A percentile compares a stretch with the other conserved stretches of the same genome.
phyloP scores from a whole-genome alignment of 2,888 invertebrate species.

The Cybosia mesomella region DNA sequence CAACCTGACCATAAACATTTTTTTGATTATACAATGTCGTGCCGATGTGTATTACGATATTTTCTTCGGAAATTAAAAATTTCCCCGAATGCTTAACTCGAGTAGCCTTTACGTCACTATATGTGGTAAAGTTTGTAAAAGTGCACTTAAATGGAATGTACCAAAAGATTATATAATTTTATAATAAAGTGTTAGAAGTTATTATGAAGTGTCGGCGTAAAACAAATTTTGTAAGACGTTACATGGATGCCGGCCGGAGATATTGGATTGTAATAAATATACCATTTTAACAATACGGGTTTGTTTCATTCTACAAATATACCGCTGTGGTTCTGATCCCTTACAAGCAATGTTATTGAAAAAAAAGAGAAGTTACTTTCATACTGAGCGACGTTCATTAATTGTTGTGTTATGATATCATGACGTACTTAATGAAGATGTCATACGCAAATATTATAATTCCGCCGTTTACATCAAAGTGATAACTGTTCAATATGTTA shows the following conservation, averaged over 20 bases:
- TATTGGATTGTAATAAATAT: slow-evolving; percentile 87
- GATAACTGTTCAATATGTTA: no score
- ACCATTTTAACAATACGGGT: slow-evolving; percentile 83
- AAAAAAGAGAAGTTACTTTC: no score
- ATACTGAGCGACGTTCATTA: no score
- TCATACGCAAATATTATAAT: no score
- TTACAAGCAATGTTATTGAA: no score
- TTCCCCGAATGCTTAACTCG: slow-evolving; percentile 68
- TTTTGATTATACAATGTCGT: slow-evolving; percentile 35
- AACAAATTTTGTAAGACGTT: slow-evolving; percentile 82
- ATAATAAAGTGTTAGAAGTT: slow-evolving; percentile 83
- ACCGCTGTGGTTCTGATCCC: not conserved
- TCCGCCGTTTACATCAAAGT: no score
- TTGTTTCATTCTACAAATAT: slow-evolving; percentile 62
- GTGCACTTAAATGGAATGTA: slow-evolving; percentile 85
- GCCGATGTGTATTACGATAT: slow-evolving; percentile 51
- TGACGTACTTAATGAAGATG: no score
- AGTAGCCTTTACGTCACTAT: slow-evolving; percentile 74
- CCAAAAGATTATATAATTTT: slow-evolving; percentile 87
- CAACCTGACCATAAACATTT: slow-evolving; percentile 32
- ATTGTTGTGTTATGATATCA: no score
- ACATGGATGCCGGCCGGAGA: slow-evolving; percentile 74
- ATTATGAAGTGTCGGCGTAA: slow-evolving; percentile 73
- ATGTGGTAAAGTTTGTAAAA: slow-evolving; percentile 78
- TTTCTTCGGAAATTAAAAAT: slow-evolving; percentile 75